Percentiles rank a stretch among this genome's conserved stretches.
Evolutionary conservation across 2,888 invertebrate species (phyloP).

Genomic region (Drosophila hamatofila): DNA sequence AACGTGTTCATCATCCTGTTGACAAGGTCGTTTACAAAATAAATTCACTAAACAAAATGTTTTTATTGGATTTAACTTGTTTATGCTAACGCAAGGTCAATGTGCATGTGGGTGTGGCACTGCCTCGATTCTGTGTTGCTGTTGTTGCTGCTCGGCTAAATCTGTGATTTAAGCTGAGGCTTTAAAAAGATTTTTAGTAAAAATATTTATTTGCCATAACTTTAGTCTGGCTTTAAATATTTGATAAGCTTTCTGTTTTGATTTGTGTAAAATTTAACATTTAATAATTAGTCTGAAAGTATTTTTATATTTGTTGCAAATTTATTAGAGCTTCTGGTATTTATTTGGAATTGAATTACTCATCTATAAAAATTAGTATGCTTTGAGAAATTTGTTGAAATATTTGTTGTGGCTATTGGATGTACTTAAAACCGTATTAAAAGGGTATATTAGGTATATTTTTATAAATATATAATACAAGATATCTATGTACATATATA

Average conservation of each 20-base stretch:
- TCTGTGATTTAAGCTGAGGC: slow-evolving; percentile 14
- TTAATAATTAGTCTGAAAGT: no score
- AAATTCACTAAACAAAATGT: slow-evolving; percentile 73
- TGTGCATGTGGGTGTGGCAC: background rate
- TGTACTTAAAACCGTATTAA: no score
- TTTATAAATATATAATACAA: no score
- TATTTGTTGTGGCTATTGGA: no score
- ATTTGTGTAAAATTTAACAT: background rate
- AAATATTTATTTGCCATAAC: background rate
- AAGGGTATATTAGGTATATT: no score
- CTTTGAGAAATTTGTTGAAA: no score
- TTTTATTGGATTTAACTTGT: slow-evolving; percentile 68
- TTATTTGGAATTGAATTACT: no score
- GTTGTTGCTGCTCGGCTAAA: slow-evolving; percentile 9
- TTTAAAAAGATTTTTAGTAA: slow-evolving; percentile 3
- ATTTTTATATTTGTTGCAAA: background rate
- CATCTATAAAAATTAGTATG: no score
- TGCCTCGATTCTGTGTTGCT: slow-evolving; percentile 1
- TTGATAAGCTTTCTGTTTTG: background rate
- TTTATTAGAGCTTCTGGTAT: background rate
- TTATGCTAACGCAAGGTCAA: slow-evolving; percentile 51
- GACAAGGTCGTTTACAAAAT: slow-evolving; percentile 75
- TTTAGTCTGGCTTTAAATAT: background rate
- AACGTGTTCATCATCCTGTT: slow-evolving; percentile 76
- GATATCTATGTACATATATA: no score